Base-by-base conservation (phyloP, 1,140 invertebrate genomes). In the Hylaeus volcanicus region DNA sequence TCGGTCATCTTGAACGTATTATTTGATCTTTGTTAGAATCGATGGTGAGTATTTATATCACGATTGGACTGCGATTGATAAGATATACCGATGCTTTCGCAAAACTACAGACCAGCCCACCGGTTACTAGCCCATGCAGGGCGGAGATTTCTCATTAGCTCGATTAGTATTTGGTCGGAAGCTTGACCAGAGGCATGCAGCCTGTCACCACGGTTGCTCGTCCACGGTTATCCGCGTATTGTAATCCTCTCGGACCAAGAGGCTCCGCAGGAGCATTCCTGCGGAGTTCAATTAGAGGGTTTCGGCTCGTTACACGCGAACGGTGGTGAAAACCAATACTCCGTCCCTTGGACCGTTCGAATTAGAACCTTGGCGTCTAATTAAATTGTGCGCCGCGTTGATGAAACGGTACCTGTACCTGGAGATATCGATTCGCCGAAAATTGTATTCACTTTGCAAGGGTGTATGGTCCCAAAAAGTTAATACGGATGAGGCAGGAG, bases 221-320 rank as follows among this genome's bases (percentile, higher is more conserved):
- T 82, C 79, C 74, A 84, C 53, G 82, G 82, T 84, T 79, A 84
- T 68, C 80, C 80, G 80, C 83, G 83, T 84, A 84, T 84, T 82
- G 83, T 84, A 84, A 84, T 84, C 80, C 80, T 73, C 65, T 74
- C 70, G 72, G 80, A 64, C 64, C 55, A 56, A 82, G 68, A 12
- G 69, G 53, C 70, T 70, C 63, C 74, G 82, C 63, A 84, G 79
- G 64, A 65, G 71, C 74, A 78, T 82, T 84, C 83, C 83, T 82
- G 83, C 74, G 83, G 83, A 72, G 82, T 82, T 82, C 83, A 84
- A 84, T 84, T 84, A 84, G 83, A 84, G 83, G 83, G 63, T 78
- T 65, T 74, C 74, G 70, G 79, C 74, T 84, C 80, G 83, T 84
- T 84, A 84, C 82, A 72, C 68, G 73, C 72, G 80, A 74, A 48